Evolutionary conservation across 2,888 invertebrate genomes (phyloP).

Genomic region (Oscheius sp.): DNA sequence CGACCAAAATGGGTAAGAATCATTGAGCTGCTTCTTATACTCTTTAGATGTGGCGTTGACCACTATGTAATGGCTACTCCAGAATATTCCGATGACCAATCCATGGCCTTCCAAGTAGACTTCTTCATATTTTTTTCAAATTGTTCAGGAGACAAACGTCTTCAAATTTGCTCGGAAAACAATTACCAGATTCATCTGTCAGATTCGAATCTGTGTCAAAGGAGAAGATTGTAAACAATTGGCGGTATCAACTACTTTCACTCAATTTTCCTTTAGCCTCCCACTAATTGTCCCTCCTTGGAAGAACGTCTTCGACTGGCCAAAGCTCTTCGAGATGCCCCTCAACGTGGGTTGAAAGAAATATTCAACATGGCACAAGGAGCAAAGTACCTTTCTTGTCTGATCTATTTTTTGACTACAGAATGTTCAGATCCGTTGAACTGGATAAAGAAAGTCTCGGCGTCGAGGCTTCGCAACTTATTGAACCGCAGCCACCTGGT

Average conservation of each 20-base stretch:
- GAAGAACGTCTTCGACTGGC: conserved; percentile 46
- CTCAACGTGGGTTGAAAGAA: conserved; percentile 30
- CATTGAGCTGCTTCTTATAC: background rate
- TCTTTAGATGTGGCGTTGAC: conserved; percentile 66
- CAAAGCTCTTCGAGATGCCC: conserved; percentile 34
- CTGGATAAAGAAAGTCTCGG: background rate
- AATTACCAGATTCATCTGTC: conserved; percentile 68
- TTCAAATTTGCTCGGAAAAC: conserved; percentile 70
- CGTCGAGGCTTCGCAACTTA: background rate
- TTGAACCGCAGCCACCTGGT: conserved; percentile 11
- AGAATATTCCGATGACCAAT: conserved; percentile 59
- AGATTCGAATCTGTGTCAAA: conserved; percentile 66
- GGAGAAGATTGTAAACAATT: conserved; percentile 64
- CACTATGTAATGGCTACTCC: conserved; percentile 68
- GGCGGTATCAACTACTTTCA: conserved; percentile 49
- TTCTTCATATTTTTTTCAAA: background rate
- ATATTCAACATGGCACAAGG: conserved; percentile 16
- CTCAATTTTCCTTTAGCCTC: conserved; percentile 47
- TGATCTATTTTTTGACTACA: background rate
- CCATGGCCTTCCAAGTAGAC: conserved; percentile 64
- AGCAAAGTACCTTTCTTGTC: background rate
- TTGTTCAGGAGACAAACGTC: conserved; percentile 66
- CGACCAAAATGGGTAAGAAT: conserved; percentile 66
- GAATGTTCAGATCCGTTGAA: background rate
- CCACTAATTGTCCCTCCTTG: conserved; percentile 51